Percentiles rank a stretch among this genome's conserved stretches.
Evolutionary conservation across 2,113 vertebrate genomes (phyloP).

Genomic region (Meles meles): DNA sequence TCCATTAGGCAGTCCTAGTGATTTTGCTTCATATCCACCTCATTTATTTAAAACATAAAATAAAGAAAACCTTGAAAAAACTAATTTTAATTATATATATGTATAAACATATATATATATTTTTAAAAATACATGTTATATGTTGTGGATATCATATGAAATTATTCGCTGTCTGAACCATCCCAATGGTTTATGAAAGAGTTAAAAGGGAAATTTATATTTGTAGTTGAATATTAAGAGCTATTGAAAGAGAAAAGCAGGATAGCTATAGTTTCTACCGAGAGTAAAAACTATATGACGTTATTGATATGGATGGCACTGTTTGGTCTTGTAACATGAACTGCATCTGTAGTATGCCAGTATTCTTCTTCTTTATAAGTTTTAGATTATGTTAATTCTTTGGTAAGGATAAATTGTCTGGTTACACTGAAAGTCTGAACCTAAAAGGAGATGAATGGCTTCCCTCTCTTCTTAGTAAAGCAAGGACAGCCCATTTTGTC

Average conservation of each 20-base stretch:
- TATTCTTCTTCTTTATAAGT: not conserved
- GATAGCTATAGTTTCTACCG: not conserved
- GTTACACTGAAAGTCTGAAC: constrained; percentile 28
- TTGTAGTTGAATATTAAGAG: not conserved
- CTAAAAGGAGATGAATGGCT: constrained; percentile 57
- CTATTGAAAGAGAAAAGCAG: not conserved
- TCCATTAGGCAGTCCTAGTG: not conserved
- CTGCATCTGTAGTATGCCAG: not conserved
- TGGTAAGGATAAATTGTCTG: constrained; percentile 18
- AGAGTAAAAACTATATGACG: not conserved
- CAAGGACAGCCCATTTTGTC: constrained; percentile 48
- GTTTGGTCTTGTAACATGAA: not conserved
- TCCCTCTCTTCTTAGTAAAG: constrained; percentile 54
- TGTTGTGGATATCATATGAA: not conserved
- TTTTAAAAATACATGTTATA: not conserved
- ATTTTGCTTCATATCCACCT: not conserved
- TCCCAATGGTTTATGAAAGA: not conserved
- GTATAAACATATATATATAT: too few relatives aligned
- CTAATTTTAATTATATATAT: not conserved
- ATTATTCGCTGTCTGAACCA: not conserved
- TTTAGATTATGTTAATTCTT: not conserved
- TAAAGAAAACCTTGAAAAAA: not conserved
- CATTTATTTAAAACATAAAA: not conserved
- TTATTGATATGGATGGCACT: not conserved
- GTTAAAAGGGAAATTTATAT: not conserved